Evolutionary conservation across 2,888 invertebrate genomes (phyloP), one percentile per base, ranked within the genome.

Genomic region (Tipula lateralis): DNA sequence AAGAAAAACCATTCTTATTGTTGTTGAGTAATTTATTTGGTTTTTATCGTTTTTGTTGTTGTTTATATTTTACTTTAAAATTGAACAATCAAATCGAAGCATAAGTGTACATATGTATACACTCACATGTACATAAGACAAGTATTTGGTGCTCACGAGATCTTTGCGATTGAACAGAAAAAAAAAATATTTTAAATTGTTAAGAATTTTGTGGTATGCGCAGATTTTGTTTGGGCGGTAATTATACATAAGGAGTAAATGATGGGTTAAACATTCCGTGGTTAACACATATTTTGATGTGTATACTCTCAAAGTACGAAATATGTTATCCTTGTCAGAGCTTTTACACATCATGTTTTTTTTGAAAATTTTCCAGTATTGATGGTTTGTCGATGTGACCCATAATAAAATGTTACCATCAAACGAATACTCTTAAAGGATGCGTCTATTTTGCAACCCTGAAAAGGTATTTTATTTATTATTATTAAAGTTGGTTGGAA

Each of bases 1-100:
- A n/a, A n/a, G n/a, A n/a, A n/a, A n/a, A 66, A 24, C 24, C 66
- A 66, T 66, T 66, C 66, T 6, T 66, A 66, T 66, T 66, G 24
- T 66, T 66, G 66, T 66, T 66, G 66, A 24, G 66, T 66, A 66
- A 66, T 66, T 66, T 66, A 66, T 66, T 66, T 66, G 24, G n/a
- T 66, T 66, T 66, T 66, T 66, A 50, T 50, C 16, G 19, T 50
- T 50, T 50, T 39, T 44, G 2, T 13, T n/a, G n/a, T 44, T 16
- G n/a, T 66, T 66, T 66, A 24, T 66, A 24, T 66, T 66, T 66
- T 66, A 66, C 66, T 66, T 66, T 66, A 24, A 12, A 66, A 66
- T 66, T 66, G 66, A 66, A 66, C 66, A 66, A 66, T 66, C 66
- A 66, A 66, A 66, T 66, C 24, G 66, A 66, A 66, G 66, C 66